Evolutionary conservation across 2,113 vertebrate genomes (phyloP), one percentile per base, ranked within the genome.

Genomic region (Syrrhaptes paradoxus): DNA sequence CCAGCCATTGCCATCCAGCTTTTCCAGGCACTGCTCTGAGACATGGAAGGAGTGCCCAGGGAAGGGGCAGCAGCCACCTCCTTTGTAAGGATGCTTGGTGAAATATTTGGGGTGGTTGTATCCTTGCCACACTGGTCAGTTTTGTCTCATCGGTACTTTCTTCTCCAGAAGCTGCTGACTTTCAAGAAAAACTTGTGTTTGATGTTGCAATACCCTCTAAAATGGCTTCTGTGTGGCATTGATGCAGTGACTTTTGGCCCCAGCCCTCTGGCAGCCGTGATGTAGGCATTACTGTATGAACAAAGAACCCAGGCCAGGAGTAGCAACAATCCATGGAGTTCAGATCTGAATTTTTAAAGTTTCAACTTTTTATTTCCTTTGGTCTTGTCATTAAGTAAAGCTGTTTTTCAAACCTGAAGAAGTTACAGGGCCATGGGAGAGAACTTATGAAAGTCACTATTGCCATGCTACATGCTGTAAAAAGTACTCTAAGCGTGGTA

Each of bases 61-160:
- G 26, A 85, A 70, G 7, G 15, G 45, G 4, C 31, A 90, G 16
- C 28, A 89, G 7, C 17, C 9, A 19, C 3, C 8, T 34, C 16
- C 24, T 36, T 52, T 48, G 6, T 41, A 13, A 70, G 36, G 41
- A 41, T 17, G 8, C 19, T 36, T 57, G 34, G 18, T 61, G 58
- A 70, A 86, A 73, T 48, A 63, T 25, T 65, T 0, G 0, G 11
- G 11, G 10, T 65, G 1, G 5, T 2, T 74, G 10, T 61, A 31
- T 48, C 49, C n/a, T n/a, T 78, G 48, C 8, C 54, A 34, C 0
- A 3, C 9, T 61, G 4, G 0, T 65, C 76, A 51, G 3, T n/a
- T n/a, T 31, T 49, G 6, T 61, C 18, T 65, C 24, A 70, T 26
- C 1, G 4, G 4, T 48, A 29, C 17, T 54, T 71, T 75, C 25